Percentiles rank a stretch among this genome's conserved stretches.
Conservation (phyloP, 2,888 invertebrate genomes). For the Mythimna pallens region DNA sequence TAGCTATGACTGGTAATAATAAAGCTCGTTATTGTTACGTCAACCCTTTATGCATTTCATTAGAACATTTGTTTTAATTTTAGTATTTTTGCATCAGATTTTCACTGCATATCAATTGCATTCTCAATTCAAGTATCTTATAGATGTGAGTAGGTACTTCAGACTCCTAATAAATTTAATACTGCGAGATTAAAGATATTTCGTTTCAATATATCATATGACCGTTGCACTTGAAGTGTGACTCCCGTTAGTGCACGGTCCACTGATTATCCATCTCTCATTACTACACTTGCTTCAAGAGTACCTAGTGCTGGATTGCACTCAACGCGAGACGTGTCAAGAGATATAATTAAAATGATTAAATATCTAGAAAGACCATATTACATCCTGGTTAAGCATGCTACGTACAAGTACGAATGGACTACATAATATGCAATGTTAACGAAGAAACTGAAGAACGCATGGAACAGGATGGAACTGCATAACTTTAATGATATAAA, state of each 20-base stretch:
- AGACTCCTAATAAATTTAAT: conserved; percentile 61
- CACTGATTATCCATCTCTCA: conserved; percentile 82
- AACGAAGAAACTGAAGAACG: background rate
- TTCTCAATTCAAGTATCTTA: conserved; percentile 32
- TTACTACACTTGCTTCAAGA: conserved; percentile 73
- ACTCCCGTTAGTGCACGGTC: conserved; percentile 86
- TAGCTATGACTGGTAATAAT: conserved; percentile 77
- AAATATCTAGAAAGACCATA: conserved; percentile 17
- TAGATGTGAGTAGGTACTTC: conserved; percentile 21
- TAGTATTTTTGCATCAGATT: conserved; percentile 29
- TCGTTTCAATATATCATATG: conserved; percentile 83
- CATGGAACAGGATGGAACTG: background rate
- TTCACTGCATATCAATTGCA: conserved; percentile 49
- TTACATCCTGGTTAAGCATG: conserved; percentile 21
- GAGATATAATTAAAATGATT: conserved; percentile 41
- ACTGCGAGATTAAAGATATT: conserved; percentile 72
- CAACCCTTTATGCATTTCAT: conserved; percentile 63
- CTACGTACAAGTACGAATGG: background rate
- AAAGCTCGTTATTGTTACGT: conserved; percentile 75
- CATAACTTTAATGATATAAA: background rate
- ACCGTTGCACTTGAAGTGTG: conserved; percentile 83
- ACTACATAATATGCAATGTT: background rate
- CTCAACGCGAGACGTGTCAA: conserved; percentile 54
- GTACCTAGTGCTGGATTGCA: conserved; percentile 40
- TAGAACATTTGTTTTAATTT: conserved; percentile 33